Percentiles rank a stretch among this genome's conserved stretches.
phyloP scores from a whole-genome alignment of 2,797 vertebrate genomes.

The Poecilia gillii region DNA sequence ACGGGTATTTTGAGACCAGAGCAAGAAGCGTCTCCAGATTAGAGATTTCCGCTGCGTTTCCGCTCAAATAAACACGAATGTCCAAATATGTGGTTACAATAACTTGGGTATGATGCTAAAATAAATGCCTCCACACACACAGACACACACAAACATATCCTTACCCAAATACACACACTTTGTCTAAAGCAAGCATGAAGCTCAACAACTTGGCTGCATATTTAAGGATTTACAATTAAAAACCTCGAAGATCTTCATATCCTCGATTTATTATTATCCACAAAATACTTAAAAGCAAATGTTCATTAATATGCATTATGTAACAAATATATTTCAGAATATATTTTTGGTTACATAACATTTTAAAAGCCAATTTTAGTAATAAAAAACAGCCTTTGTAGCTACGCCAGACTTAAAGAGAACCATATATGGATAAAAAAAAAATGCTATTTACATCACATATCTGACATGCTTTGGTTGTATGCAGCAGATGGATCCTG shows the following conservation, averaged over 20 bases:
- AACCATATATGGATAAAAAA: background rate
- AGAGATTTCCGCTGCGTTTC: constrained; percentile 42
- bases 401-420: background rate
- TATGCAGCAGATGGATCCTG: background rate
- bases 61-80: constrained; percentile 47
- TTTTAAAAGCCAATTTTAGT: background rate
- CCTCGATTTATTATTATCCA: background rate
- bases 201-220: background rate
- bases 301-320: no score
- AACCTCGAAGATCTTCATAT: background rate
- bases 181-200: background rate
- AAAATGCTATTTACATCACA: background rate
- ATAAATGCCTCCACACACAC: constrained; percentile 1
- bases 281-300: background rate
- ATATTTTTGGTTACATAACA: no score
- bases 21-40: constrained; percentile 44
- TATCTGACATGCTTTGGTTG: background rate
- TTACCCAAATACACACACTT: background rate
- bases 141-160: constrained; percentile 4
- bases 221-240: background rate
- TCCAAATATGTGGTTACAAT: constrained; percentile 25
- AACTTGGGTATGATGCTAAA: constrained; percentile 26
- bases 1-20: constrained; percentile 17
- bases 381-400: background rate
- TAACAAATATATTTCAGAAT: no score